These are phyloP conservation scores for Symphodus melops DNA, from an alignment of 2,113 vertebrate species.

Conservation along the genomic window DNA sequence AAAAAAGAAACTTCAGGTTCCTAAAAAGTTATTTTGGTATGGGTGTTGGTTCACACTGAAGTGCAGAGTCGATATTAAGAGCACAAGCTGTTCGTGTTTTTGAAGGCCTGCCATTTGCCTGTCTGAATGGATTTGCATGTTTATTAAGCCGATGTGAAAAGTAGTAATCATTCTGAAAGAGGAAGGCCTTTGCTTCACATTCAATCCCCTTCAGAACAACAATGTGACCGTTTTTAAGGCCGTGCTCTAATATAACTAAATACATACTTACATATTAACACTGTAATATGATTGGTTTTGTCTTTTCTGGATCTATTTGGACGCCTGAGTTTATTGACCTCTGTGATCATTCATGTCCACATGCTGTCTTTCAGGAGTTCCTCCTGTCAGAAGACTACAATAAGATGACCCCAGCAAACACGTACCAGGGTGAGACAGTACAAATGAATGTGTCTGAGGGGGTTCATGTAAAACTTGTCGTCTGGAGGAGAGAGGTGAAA, in stretches of 20 bases:
- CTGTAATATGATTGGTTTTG: background rate
- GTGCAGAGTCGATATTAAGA: background rate
- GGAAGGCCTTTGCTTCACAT: background rate
- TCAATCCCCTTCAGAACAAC: background rate
- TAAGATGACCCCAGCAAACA: constrained; percentile 93
- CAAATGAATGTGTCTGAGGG: constrained; percentile 22
- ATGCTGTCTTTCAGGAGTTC: constrained; percentile 89
- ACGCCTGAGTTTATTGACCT: background rate
- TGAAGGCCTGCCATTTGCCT: background rate
- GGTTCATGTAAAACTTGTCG: background rate
- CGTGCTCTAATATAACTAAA: background rate
- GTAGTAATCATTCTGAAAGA: background rate
- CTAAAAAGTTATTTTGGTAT: background rate
- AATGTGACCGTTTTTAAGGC: accelerated
- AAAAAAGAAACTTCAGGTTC: background rate
- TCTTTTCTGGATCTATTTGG: background rate
- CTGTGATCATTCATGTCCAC: constrained; percentile 9
- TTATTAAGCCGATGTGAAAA: background rate
- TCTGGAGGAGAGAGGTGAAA: background rate
- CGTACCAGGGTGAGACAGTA: constrained; percentile 90
- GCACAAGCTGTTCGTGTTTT: background rate
- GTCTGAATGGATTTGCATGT: constrained; percentile 1
- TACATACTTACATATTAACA: background rate
- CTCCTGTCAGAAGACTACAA: constrained; percentile 98
- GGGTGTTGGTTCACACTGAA: constrained; percentile 10